These are phyloP conservation scores for Fistularia tabacaria DNA, from an alignment of 2,797 vertebrate genomes.

Conservation along the genomic window DNA sequence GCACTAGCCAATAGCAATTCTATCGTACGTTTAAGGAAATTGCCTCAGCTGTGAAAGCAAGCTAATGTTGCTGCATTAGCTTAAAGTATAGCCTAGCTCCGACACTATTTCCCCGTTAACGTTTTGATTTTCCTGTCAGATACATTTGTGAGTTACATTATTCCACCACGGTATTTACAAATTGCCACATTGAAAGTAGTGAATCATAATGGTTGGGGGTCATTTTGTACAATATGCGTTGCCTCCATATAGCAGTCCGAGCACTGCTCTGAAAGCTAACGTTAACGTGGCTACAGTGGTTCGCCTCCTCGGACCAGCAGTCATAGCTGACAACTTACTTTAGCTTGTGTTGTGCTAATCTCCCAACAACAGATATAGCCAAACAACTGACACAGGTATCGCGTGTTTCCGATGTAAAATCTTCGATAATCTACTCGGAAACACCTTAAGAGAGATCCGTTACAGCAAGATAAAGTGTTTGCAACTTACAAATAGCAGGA, in stretches of 20 bases:
- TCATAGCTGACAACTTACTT: constrained; percentile 27
- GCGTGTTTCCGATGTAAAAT: background rate
- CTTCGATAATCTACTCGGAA: background rate
- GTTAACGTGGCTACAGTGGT: constrained; percentile 42
- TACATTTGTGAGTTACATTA: no score
- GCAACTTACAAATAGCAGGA: constrained; percentile 79
- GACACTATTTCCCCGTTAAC: constrained; percentile 31
- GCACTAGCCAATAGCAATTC: no score
- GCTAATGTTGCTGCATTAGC: constrained; percentile 41
- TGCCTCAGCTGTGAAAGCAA: constrained; percentile 22
- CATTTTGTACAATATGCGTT: no score
- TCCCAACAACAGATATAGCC: constrained; percentile 1
- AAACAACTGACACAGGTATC: constrained; percentile 33
- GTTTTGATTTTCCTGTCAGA: constrained; percentile 11
- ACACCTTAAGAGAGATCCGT: background rate
- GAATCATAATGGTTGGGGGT: no score
- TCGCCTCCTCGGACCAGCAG: constrained; percentile 7
- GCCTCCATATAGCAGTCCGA: no score
- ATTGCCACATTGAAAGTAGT: no score
- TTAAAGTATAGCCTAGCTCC: constrained; percentile 41
- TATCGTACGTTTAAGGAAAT: constrained; percentile 11
- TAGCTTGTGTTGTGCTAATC: constrained; percentile 24
- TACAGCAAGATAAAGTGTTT: background rate
- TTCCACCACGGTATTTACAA: no score
- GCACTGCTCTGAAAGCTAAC: constrained; percentile 14